These are phyloP conservation scores for Dysmachus trigonus DNA, from an alignment of 2,888 invertebrate species.

Conservation along the genomic window DNA sequence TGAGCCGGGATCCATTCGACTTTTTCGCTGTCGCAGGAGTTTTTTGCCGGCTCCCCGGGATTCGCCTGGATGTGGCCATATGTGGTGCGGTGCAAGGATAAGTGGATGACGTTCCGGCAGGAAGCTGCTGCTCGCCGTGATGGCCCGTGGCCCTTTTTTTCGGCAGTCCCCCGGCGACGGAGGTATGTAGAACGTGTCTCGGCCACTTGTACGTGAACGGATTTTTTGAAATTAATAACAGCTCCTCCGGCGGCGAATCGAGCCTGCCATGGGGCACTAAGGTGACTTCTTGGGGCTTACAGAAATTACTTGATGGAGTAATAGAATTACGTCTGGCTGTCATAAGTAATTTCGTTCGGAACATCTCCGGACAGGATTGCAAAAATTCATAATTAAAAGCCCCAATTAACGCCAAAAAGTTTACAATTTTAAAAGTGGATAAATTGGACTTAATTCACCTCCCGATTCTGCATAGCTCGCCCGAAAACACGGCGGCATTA, in stretches of 20 bases:
- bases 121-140: constrained; percentile 27
- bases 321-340: constrained; percentile 34
- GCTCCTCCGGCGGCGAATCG: background rate
- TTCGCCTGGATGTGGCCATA: constrained; percentile 15
- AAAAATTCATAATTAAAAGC: constrained; percentile 26
- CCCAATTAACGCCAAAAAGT: constrained; percentile 13
- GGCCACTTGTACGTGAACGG: constrained; percentile 36
- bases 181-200: constrained; percentile 33
- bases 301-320: constrained; percentile 38
- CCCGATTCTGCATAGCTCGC: background rate
- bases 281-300: background rate
- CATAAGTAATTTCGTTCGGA: constrained; percentile 13
- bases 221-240: constrained; percentile 42
- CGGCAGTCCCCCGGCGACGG: background rate
- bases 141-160: constrained; percentile 37
- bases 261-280: background rate
- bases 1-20: constrained; percentile 26
- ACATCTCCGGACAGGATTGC: background rate
- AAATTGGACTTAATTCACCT: background rate
- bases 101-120: constrained; percentile 31
- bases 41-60: background rate
- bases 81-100: constrained; percentile 36
- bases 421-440: constrained; percentile 14
- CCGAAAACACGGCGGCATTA: background rate
- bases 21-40: constrained; percentile 34